Evolutionary conservation across 2,113 vertebrate genomes (phyloP), one percentile per base, ranked within the genome.

Genomic region (Tragelaphus buxtoni): DNA sequence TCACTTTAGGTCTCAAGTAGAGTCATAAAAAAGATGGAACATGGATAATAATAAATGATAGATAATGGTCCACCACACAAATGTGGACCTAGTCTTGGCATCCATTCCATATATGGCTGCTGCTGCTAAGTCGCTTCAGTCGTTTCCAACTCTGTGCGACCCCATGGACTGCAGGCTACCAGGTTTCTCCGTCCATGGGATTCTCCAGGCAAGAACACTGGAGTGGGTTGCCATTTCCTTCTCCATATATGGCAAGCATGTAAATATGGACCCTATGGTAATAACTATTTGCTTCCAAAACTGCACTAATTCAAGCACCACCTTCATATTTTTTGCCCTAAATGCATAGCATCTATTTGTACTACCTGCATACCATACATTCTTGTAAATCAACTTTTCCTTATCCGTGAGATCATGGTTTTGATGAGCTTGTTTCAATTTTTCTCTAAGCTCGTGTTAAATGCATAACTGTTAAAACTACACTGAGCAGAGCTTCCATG

Each of bases 391-490:
- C 9, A 56, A 24, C 7, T 65, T 61, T n/a, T 5, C 65, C 39
- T 74, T 39, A 61, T 8, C 74, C 1, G 17, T 53, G 32, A 89
- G 72, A 88, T 60, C n/a, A 82, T 35, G 4, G 28, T 90, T 79
- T 88, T 88, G 22, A 87, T 28, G 5, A 32, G 28, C 20, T 69
- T 35, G 1, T 91, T 83, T 79, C 35, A 49, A 20, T 82, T 95
- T 88, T 76, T 35, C 32, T 56, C 56, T 90, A 92, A 92, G 24
- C 42, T 32, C 9, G 5, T 69, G 14, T 77, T 87, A 86, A 86
- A 49, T 24, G 9, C 4, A 32, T 49, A 61, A 55, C 47, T 55
- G 13, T 88, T 60, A 35, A 86, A 94, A 94, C 55, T 28, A 3
- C 26, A 30, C 18, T 58, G 18, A 88, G 4, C 4, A 51, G 63